Conservation (phyloP, 1,140 invertebrate genomes). For the Subanguina moxae region DNA sequence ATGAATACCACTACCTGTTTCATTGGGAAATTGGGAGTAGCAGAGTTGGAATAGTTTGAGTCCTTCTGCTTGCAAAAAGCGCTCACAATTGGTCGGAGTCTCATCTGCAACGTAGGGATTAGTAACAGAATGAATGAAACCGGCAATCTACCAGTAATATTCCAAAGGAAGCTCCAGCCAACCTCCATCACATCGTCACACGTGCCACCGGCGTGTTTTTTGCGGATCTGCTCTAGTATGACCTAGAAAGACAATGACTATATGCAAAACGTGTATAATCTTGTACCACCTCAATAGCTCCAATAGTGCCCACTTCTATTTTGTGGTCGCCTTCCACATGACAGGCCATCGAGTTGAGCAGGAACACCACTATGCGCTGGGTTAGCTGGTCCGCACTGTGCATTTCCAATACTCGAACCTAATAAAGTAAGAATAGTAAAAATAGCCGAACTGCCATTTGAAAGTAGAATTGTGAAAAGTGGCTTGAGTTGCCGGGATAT, state of each 20-base stretch:
- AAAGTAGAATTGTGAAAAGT: too few species aligned
- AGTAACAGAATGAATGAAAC: neutral
- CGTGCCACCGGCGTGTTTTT: conserved; percentile 58
- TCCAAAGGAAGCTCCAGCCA: neutral
- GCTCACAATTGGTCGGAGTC: conserved; percentile 54
- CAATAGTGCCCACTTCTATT: conserved; percentile 78
- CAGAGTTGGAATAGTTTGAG: conserved; percentile 47
- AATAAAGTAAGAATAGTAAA: too few species aligned
- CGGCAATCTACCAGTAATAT: neutral
- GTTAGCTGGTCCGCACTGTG: conserved; percentile 82
- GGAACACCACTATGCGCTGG: conserved; percentile 85
- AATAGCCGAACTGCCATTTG: conserved; percentile 77
- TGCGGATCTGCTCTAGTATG: conserved; percentile 53
- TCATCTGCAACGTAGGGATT: conserved; percentile 38
- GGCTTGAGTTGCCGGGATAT: too few species aligned
- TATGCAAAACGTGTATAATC: neutral
- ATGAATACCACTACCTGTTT: too few species aligned
- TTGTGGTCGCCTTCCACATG: conserved; percentile 90
- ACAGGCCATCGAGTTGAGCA: conserved; percentile 89
- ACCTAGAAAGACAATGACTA: conserved; percentile 9
- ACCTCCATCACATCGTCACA: conserved; percentile 94
- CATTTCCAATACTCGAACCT: conserved; percentile 73
- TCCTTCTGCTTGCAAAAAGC: conserved; percentile 48
- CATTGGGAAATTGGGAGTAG: conserved; percentile 41
- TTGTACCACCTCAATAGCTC: conserved; percentile 72